phyloP scores from a whole-genome alignment of 92 coral and sea anemone genomes.

The Siderastrea siderea region DNA sequence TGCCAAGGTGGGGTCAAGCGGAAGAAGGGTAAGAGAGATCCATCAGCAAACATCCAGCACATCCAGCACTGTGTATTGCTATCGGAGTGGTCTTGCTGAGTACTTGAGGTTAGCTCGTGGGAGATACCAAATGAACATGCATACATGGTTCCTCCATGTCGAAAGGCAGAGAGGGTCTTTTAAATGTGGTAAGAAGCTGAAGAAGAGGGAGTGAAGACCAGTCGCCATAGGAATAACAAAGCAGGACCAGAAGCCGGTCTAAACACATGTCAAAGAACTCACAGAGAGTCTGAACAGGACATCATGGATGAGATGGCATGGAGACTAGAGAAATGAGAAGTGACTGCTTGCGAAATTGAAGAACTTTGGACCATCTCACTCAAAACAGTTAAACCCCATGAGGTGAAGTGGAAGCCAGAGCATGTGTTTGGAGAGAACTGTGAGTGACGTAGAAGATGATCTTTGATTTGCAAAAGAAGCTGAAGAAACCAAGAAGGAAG shows the following conservation, averaged over 20 bases:
- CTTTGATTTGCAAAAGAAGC: background rate
- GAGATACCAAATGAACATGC: constrained; percentile 49
- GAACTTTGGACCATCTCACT: background rate
- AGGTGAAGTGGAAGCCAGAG: background rate
- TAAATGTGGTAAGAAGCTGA: constrained; percentile 25
- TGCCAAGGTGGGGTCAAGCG: no score
- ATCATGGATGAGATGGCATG: background rate
- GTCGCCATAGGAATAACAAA: constrained; percentile 15
- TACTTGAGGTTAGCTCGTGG: constrained; percentile 4
- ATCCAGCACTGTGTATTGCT: no score
- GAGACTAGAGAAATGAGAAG: background rate
- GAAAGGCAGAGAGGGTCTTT: constrained; percentile 30
- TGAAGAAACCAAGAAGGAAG: background rate
- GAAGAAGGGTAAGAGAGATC: no score
- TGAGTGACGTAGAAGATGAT: background rate
- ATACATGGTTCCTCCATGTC: constrained; percentile 44
- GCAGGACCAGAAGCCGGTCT: constrained; percentile 16
- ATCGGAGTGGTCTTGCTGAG: no score
- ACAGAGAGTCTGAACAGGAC: constrained; percentile 38
- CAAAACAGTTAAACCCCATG: background rate
- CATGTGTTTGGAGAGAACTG: background rate
- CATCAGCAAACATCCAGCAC: no score
- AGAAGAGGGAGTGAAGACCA: constrained; percentile 12
- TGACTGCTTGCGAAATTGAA: constrained; percentile 30
- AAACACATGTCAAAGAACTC: constrained; percentile 22